Evolutionary conservation across 2,113 vertebrate genomes (phyloP).

Genomic region (Misgurnus mizolepis): DNA sequence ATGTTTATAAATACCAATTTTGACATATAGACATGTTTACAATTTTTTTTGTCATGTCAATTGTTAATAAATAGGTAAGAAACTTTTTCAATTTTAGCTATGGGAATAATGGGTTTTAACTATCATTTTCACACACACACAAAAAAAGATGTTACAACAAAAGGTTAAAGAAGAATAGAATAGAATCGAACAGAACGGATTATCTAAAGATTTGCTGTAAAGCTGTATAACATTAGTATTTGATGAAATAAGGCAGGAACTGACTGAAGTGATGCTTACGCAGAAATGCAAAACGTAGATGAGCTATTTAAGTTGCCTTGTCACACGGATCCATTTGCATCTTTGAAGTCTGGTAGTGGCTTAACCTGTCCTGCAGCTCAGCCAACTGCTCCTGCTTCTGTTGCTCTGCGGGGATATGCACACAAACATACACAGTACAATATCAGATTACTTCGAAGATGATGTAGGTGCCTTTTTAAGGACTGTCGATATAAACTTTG

Average conservation of each 20-base stretch:
- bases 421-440: conserved; percentile 12
- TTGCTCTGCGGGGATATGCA: conserved; percentile 61
- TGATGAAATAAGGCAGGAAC: neutral
- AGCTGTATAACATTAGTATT: neutral
- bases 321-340: neutral
- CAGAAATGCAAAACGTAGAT: neutral
- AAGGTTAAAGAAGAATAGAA: neutral
- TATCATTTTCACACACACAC: neutral
- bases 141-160: too few species aligned
- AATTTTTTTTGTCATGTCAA: conserved; percentile 45
- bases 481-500: neutral
- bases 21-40: conserved; percentile 41
- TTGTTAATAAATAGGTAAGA: conserved; percentile 34
- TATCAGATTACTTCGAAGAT: neutral
- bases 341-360: conserved; percentile 17
- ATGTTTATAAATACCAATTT: conserved; percentile 17
- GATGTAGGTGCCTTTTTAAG: conserved; percentile 2
- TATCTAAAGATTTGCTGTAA: neutral
- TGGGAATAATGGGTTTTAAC: neutral
- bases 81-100: conserved; percentile 2
- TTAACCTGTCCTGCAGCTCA: conserved; percentile 56
- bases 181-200: neutral
- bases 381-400: conserved; percentile 64
- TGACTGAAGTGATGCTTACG: neutral
- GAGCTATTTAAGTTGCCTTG: conserved; percentile 26